Percentiles rank a stretch among this genome's conserved stretches.
Evolutionary conservation across 2,113 vertebrate species (phyloP).

Genomic region (Oreochromis spilurus): DNA sequence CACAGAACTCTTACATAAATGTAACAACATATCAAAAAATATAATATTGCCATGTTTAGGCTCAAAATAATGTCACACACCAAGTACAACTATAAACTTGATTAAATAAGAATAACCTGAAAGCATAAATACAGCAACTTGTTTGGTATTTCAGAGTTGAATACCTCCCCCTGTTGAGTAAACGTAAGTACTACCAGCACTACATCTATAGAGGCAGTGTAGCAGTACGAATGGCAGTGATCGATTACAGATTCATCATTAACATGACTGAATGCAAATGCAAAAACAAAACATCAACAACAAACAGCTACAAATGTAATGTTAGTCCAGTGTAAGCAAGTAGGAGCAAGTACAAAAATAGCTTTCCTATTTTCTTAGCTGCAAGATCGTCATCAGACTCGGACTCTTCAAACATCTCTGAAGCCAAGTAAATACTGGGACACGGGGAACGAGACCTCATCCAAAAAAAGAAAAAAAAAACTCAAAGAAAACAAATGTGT

Average conservation of each 20-base stretch:
- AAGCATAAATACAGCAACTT: slow-evolving; percentile 40
- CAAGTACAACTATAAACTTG: background rate
- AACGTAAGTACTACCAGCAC: slow-evolving; percentile 28
- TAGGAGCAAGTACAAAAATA: slow-evolving; percentile 37
- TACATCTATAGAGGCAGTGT: background rate
- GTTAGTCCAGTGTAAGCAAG: slow-evolving; percentile 60
- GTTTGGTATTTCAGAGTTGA: slow-evolving; percentile 24
- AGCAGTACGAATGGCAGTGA: slow-evolving; percentile 67
- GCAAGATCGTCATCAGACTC: background rate
- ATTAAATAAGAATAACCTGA: slow-evolving; percentile 34
- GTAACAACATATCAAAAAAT: slow-evolving; percentile 18
- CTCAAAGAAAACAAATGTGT: background rate
- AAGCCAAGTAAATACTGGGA: background rate
- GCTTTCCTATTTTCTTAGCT: slow-evolving; percentile 37
- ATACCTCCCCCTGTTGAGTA: slow-evolving; percentile 50
- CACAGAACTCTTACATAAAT: background rate
- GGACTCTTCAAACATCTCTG: background rate
- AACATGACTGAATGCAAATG: slow-evolving; percentile 6
- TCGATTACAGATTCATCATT: slow-evolving; percentile 46
- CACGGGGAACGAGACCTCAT: background rate
- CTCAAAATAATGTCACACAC: background rate
- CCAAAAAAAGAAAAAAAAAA: background rate
- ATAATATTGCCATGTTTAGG: slow-evolving; percentile 14
- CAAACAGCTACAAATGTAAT: slow-evolving; percentile 36
- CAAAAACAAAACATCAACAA: slow-evolving; percentile 12